Percentiles rank a stretch among this genome's conserved stretches.
Evolutionary conservation across 2,113 vertebrate genomes (phyloP).

Genomic region (Oncorhynchus mykiss): DNA sequence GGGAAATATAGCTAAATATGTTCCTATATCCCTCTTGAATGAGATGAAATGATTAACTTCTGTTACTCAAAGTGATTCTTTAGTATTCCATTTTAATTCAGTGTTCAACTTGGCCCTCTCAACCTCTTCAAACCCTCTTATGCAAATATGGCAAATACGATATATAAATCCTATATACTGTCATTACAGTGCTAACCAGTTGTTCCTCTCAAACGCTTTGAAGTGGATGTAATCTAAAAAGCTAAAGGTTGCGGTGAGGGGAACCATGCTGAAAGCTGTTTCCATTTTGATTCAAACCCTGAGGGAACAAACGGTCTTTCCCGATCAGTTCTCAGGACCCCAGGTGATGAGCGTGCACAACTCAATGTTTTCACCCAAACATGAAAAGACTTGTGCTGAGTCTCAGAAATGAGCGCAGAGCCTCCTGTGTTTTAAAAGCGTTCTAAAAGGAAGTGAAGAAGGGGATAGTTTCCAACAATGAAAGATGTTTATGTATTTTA

Average conservation of each 20-base stretch:
- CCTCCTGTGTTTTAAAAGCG: no score
- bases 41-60: conserved; percentile 5
- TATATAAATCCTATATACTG: conserved; percentile 16
- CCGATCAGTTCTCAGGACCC: not conserved
- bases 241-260: conserved; percentile 10
- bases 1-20: not conserved
- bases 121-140: conserved; percentile 14
- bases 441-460: no score
- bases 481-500: no score
- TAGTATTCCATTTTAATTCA: conserved; percentile 34
- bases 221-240: not conserved
- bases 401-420: not conserved
- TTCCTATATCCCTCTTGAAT: not conserved
- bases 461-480: no score
- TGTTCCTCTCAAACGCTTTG: conserved; percentile 9
- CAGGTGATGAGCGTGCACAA: not conserved
- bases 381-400: not conserved
- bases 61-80: no score
- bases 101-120: conserved; percentile 50
- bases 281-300: not conserved
- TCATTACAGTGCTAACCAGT: not conserved
- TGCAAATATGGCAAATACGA: conserved; percentile 11
- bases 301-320: not conserved
- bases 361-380: not conserved
- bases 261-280: conserved; percentile 3